Evolutionary conservation across 2,888 invertebrate species (phyloP).

Genomic region (Falcaria lacertinaria): DNA sequence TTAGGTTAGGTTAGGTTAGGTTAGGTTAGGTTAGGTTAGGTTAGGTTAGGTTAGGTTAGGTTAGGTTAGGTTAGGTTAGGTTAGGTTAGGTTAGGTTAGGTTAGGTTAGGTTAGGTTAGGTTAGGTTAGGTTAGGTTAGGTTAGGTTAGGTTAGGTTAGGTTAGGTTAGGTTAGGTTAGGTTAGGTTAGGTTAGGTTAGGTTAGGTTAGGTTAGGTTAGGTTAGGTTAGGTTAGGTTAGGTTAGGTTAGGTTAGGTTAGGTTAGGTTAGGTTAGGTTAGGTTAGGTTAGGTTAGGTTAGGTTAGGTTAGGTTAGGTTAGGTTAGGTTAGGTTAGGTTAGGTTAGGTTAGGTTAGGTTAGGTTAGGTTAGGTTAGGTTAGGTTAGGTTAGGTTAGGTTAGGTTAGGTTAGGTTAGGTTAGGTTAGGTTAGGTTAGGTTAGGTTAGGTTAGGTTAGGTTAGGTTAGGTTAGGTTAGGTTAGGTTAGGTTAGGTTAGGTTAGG

Average conservation of each 20-base stretch:
- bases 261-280: slow-evolving; percentile 6
- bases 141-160: slow-evolving; percentile 9
- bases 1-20: slow-evolving; percentile 11
- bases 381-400: slow-evolving; percentile 6
- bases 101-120: slow-evolving; percentile 12
- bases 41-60: slow-evolving; percentile 11
- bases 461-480: slow-evolving; percentile 6
- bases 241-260: slow-evolving; percentile 6
- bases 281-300: slow-evolving; percentile 6
- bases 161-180: slow-evolving; percentile 10
- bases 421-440: slow-evolving; percentile 6
- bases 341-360: slow-evolving; percentile 6
- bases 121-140: slow-evolving; percentile 11
- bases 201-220: slow-evolving; percentile 12
- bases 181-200: slow-evolving; percentile 10
- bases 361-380: slow-evolving; percentile 6
- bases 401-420: slow-evolving; percentile 6
- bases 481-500: slow-evolving; percentile 6
- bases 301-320: slow-evolving; percentile 6
- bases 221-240: slow-evolving; percentile 12
- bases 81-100: slow-evolving; percentile 10
- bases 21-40: slow-evolving; percentile 12
- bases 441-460: slow-evolving; percentile 6
- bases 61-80: slow-evolving; percentile 11
- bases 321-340: slow-evolving; percentile 6